Conservation (phyloP, 2,113 vertebrate genomes). For the Otis tarda region DNA sequence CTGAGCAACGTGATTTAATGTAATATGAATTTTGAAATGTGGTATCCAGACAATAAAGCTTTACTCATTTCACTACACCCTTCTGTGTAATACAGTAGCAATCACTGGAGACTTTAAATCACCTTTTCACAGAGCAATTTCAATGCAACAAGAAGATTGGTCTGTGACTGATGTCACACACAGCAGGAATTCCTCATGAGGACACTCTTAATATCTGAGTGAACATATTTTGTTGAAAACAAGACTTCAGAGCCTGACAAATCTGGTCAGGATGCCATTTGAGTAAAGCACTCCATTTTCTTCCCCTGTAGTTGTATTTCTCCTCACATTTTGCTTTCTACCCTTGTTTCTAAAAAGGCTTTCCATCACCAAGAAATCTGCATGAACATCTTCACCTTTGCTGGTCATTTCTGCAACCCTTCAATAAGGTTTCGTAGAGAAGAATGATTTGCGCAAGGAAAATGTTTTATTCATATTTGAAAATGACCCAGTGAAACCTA, state of each 20-base stretch:
- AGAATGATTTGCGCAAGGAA: background rate
- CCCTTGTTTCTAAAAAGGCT: background rate
- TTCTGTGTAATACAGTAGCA: background rate
- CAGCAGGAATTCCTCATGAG: constrained; percentile 17
- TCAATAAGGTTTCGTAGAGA: background rate
- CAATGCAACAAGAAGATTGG: background rate
- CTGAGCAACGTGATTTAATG: background rate
- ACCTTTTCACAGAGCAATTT: background rate
- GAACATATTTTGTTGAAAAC: background rate
- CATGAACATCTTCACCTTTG: constrained; percentile 31
- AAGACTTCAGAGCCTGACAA: background rate
- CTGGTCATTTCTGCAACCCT: constrained; percentile 29
- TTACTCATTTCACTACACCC: background rate
- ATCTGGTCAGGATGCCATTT: background rate
- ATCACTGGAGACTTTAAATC: background rate
- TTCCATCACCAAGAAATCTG: constrained; percentile 15
- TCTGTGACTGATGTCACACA: background rate
- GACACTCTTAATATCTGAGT: background rate
- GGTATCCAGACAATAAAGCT: background rate
- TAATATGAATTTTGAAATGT: background rate
- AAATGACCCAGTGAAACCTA: constrained; percentile 43
- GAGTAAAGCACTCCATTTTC: background rate
- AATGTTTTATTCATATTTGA: constrained; percentile 61
- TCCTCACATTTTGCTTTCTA: background rate
- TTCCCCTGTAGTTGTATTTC: background rate